A percentile compares a stretch with the other conserved stretches of the same genome.
These are phyloP conservation scores for Neomonachus schauinslandi DNA, from an alignment of 2,113 vertebrate species.

Conservation along the genomic window DNA sequence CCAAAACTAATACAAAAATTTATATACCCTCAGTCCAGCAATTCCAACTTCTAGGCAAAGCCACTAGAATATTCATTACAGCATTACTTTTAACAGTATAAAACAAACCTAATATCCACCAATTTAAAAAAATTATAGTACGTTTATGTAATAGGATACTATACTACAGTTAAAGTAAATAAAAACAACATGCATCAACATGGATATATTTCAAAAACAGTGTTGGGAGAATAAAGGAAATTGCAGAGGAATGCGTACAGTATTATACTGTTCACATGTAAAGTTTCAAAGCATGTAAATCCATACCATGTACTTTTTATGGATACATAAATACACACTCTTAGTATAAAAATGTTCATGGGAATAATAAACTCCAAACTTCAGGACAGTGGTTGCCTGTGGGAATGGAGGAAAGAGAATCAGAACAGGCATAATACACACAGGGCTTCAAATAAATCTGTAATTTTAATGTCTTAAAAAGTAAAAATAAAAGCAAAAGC, in stretches of 20 bases:
- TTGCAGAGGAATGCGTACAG: neutral
- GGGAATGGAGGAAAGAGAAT: neutral
- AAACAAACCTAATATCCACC: neutral
- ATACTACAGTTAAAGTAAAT: neutral
- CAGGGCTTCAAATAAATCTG: neutral
- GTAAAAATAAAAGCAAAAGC: neutral
- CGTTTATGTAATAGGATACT: neutral
- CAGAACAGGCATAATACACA: neutral
- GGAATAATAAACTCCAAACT: slow-evolving; percentile 4
- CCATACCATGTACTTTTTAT: neutral
- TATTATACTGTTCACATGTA: neutral
- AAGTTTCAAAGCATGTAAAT: neutral
- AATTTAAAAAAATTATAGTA: neutral
- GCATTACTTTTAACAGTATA: neutral
- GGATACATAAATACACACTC: neutral
- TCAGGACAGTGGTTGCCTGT: neutral
- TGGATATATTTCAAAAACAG: neutral
- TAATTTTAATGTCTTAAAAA: slow-evolving; percentile 10
- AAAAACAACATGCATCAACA: slow-evolving; percentile 15
- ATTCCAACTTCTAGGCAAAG: neutral
- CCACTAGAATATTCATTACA: neutral
- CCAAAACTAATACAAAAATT: neutral
- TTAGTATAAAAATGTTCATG: neutral
- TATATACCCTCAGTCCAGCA: neutral
- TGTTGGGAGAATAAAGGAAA: neutral